phyloP scores from a whole-genome alignment of 2,797 vertebrate genomes.

The Todus mexicanus region DNA sequence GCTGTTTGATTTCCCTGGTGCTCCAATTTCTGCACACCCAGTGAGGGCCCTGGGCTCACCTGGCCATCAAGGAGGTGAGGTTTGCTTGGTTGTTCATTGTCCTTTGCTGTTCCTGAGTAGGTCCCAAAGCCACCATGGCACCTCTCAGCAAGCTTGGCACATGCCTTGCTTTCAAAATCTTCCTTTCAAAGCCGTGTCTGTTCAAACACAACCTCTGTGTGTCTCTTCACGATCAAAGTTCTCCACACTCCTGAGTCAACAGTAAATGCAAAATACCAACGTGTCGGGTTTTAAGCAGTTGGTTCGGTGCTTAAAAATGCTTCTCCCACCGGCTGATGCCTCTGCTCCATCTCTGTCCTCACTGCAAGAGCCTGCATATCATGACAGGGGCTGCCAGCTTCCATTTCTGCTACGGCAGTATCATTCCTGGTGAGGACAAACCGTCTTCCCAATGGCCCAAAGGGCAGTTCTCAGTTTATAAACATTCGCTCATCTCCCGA shows the following conservation, averaged over 20 bases:
- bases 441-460: rapidly evolving
- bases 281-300: background rate
- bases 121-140: background rate
- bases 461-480: background rate
- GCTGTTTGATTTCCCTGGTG: background rate
- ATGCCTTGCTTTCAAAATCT: background rate
- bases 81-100: background rate
- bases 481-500: rapidly evolving
- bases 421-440: background rate
- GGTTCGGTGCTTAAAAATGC: background rate
- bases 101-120: background rate
- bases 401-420: background rate
- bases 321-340: background rate
- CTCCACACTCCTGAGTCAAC: background rate
- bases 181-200: background rate
- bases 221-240: background rate
- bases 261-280: background rate
- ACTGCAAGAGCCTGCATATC: background rate
- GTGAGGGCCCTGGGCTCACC: background rate
- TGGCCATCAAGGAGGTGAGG: background rate
- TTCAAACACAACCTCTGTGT: background rate
- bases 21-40: background rate
- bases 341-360: background rate
- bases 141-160: background rate
- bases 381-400: background rate